These are phyloP conservation scores for Allolobophora icterica DNA, from an alignment of 2,888 invertebrate species.

Conservation along the genomic window DNA sequence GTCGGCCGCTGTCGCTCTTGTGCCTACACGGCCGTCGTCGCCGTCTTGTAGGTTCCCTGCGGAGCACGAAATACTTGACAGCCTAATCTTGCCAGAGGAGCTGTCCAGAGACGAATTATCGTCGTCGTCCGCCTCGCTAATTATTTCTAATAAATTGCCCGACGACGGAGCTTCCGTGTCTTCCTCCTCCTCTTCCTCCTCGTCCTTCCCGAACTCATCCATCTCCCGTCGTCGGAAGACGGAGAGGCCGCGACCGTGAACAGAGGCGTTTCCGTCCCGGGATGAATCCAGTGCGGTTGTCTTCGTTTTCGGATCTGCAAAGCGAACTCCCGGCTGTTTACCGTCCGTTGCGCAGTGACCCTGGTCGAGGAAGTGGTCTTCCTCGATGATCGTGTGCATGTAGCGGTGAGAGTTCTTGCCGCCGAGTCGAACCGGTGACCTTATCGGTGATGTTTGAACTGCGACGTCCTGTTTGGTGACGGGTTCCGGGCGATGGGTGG, in stretches of 20 bases:
- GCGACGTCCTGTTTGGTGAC: conserved; percentile 23
- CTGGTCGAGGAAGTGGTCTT: conserved; percentile 35
- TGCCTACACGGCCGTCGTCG: background rate
- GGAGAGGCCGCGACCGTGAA: background rate
- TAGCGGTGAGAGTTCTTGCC: conserved; percentile 27
- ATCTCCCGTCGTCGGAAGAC: background rate
- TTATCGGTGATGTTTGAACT: background rate
- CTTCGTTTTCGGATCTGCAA: background rate
- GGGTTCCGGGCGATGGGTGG: background rate
- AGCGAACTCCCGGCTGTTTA: background rate
- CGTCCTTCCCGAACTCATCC: background rate
- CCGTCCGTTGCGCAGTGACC: background rate
- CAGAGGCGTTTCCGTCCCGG: background rate
- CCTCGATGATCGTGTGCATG: conserved; percentile 40
- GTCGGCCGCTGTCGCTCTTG: background rate
- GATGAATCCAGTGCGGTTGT: background rate
- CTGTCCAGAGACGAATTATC: background rate
- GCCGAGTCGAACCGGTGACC: conserved; percentile 28
- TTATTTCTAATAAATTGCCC: background rate
- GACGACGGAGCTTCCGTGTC: background rate
- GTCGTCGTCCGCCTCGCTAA: background rate
- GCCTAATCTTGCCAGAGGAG: background rate
- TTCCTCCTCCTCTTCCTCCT: background rate
- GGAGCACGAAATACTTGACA: background rate
- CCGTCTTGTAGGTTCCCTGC: background rate